Evolutionary conservation across 2,113 vertebrate species (phyloP).

Genomic region (Xiphophorus hellerii): DNA sequence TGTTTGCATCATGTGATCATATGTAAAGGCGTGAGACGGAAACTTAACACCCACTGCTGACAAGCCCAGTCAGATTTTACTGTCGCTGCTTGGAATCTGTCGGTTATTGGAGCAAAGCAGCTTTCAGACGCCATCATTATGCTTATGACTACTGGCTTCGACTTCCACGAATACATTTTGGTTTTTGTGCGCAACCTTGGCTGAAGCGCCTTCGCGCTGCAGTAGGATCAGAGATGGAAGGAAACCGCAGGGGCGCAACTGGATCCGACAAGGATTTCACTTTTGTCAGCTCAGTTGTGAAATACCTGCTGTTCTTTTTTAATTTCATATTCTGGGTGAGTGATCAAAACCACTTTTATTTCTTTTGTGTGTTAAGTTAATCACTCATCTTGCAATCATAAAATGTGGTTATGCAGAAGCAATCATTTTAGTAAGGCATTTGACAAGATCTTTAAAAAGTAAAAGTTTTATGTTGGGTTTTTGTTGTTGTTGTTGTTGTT

Average conservation of each 20-base stretch:
- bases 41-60: not conserved
- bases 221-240: slow-evolving; percentile 72
- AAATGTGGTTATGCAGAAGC: too few relatives aligned
- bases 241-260: slow-evolving; percentile 57
- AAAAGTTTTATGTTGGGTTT: not conserved
- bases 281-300: slow-evolving; percentile 87
- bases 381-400: not conserved
- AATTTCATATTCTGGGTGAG: slow-evolving; percentile 96
- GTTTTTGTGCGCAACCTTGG: slow-evolving; percentile 2
- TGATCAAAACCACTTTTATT: slow-evolving; percentile 6
- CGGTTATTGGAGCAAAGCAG: not conserved
- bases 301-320: slow-evolving; percentile 92
- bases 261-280: slow-evolving; percentile 79
- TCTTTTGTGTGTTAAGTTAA: slow-evolving; percentile 3
- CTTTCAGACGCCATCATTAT: not conserved
- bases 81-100: not conserved
- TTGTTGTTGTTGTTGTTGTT: too few relatives aligned
- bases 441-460: too few relatives aligned
- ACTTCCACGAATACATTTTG: not conserved
- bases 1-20: not conserved
- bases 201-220: not conserved
- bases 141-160: not conserved
- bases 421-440: too few relatives aligned
- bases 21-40: not conserved
- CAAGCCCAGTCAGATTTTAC: slow-evolving; percentile 1